A percentile compares a stretch with the other conserved stretches of the same genome.
These are phyloP conservation scores for Hirtodrosophila confusa DNA, from an alignment of 2,888 invertebrate species.

Conservation along the genomic window DNA sequence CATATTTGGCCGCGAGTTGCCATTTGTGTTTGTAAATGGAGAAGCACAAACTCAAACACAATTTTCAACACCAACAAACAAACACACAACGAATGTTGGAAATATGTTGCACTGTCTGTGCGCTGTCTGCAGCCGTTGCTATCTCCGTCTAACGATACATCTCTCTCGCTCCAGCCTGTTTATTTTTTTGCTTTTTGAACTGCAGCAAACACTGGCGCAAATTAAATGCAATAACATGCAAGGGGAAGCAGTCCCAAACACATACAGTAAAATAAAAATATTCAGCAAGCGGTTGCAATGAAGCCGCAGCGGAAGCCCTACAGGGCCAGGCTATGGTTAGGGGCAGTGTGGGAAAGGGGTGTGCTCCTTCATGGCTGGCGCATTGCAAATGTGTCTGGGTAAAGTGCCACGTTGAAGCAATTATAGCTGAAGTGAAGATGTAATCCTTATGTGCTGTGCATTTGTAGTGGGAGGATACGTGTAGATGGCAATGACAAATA, in stretches of 20 bases:
- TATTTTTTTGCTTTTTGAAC: neutral
- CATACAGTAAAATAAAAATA: conserved; percentile 49
- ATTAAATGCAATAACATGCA: conserved; percentile 75
- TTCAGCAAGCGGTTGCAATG: conserved; percentile 48
- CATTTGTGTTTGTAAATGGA: conserved; percentile 57
- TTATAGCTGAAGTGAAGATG: conserved; percentile 71
- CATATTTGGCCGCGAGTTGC: conserved; percentile 75
- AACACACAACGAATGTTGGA: conserved; percentile 35
- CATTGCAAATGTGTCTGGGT: conserved; percentile 54
- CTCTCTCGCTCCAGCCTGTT: neutral
- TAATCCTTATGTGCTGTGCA: conserved; percentile 54
- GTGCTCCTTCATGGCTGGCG: conserved; percentile 26
- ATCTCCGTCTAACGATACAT: conserved; percentile 6
- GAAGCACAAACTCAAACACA: conserved; percentile 30
- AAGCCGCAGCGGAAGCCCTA: conserved; percentile 64
- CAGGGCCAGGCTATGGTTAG: conserved; percentile 12
- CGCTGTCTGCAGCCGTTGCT: conserved; percentile 47
- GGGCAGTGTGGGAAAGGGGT: neutral
- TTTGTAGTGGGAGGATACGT: conserved; percentile 31
- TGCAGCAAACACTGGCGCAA: conserved; percentile 60
- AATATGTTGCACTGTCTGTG: conserved; percentile 63
- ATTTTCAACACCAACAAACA: conserved; percentile 26
- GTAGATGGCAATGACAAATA: conserved; percentile 64
- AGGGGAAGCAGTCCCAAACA: conserved; percentile 30
- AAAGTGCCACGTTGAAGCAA: conserved; percentile 68